These are phyloP conservation scores for Trachelus tabidus DNA, from an alignment of 2,888 invertebrate genomes.

Conservation along the genomic window DNA sequence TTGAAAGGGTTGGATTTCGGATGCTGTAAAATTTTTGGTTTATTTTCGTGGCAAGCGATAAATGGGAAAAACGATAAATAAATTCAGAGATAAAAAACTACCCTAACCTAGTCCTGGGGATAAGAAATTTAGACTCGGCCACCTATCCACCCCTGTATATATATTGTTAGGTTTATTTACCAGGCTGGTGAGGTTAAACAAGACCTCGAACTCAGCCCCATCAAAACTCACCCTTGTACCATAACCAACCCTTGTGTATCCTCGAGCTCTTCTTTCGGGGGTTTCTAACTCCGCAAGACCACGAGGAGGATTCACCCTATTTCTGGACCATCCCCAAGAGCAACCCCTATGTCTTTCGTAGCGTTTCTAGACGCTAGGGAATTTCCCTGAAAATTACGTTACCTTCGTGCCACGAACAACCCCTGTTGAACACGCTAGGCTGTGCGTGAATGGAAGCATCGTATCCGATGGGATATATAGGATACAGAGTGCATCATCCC, in stretches of 20 bases:
- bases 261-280: neutral
- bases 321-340: neutral
- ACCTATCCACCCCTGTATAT: neutral
- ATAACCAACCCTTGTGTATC: neutral
- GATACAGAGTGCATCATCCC: neutral
- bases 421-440: neutral
- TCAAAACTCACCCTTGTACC: neutral
- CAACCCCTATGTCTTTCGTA: neutral
- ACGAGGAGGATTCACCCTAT: neutral
- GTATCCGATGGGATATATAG: neutral
- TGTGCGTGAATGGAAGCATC: neutral
- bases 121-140: neutral
- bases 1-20: neutral
- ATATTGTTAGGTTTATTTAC: slow-evolving; percentile 7
- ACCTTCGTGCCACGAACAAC: neutral
- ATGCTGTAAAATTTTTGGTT: neutral
- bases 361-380: neutral
- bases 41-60: neutral
- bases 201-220: neutral
- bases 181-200: slow-evolving; percentile 7
- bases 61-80: neutral
- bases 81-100: neutral
- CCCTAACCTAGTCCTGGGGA: neutral
- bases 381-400: neutral
- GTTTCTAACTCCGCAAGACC: neutral